Percentiles rank a stretch among this genome's conserved stretches.
Evolutionary conservation across 1,140 invertebrate species (phyloP).

Genomic region (Pemphigus obesinymphae): DNA sequence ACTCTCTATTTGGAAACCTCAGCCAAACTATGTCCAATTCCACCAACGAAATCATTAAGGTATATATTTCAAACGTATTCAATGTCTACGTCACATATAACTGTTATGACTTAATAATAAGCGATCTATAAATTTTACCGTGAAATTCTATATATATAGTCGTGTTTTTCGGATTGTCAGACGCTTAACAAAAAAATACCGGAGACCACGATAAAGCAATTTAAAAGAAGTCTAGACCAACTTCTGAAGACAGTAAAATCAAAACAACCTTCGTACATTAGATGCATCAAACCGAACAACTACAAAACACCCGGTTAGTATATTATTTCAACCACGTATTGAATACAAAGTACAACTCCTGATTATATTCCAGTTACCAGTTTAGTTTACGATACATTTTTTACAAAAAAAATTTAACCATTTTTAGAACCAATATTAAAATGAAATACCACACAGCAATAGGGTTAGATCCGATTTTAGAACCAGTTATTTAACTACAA

Average conservation of each 20-base stretch:
- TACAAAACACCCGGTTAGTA: constrained; percentile 59
- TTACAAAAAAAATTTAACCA: too few relatives aligned
- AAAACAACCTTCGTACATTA: constrained; percentile 68
- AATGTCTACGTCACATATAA: too few relatives aligned
- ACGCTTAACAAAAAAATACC: constrained; percentile 50
- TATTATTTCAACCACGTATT: neutral
- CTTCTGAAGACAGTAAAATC: constrained; percentile 68
- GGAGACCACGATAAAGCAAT: constrained; percentile 69
- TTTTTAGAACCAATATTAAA: too few relatives aligned
- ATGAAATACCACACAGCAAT: too few relatives aligned
- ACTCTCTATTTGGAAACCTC: constrained; percentile 62
- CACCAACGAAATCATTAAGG: constrained; percentile 16
- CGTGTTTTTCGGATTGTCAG: constrained; percentile 45
- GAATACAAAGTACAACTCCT: too few relatives aligned
- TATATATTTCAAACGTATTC: neutral
- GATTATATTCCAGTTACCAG: too few relatives aligned
- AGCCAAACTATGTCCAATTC: constrained; percentile 62
- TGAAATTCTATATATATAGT: constrained; percentile 58
- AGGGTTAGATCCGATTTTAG: too few relatives aligned
- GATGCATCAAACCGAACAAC: constrained; percentile 77
- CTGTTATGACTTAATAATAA: too few relatives aligned
- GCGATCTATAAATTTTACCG: constrained; percentile 57
- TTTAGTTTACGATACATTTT: too few relatives aligned
- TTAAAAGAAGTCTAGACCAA: constrained; percentile 66
- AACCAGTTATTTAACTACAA: too few relatives aligned